Percentiles rank a stretch among this genome's conserved stretches.
phyloP scores from a whole-genome alignment of 2,888 invertebrate species.

The Panzeria rudis region DNA sequence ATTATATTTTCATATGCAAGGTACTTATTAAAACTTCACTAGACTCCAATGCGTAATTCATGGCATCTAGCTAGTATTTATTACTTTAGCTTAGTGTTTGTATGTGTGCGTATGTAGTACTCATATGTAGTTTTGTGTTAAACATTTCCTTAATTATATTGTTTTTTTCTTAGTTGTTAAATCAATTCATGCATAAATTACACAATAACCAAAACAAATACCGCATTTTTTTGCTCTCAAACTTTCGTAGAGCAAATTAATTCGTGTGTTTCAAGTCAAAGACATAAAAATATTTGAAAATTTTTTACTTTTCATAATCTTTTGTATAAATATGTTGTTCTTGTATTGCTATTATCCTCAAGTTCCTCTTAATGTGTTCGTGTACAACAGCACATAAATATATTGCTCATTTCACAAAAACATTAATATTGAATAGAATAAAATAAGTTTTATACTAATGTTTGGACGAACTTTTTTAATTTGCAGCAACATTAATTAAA shows the following conservation, averaged over 20 bases:
- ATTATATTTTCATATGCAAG: slow-evolving; percentile 17
- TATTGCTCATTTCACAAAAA: slow-evolving; percentile 19
- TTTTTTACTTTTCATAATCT: slow-evolving; percentile 31
- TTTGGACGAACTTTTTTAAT: not conserved
- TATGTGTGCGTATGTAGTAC: no score
- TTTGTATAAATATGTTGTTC: not conserved
- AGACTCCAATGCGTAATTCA: slow-evolving; percentile 52
- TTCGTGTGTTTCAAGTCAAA: slow-evolving; percentile 1
- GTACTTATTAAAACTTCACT: slow-evolving; percentile 2
- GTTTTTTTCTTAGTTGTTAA: slow-evolving; percentile 57
- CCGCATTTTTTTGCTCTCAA: not conserved
- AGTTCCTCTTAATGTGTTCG: not conserved
- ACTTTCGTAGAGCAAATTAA: not conserved
- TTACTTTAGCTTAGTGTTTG: not conserved
- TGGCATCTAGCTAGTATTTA: slow-evolving; percentile 7
- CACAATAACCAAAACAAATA: slow-evolving; percentile 37
- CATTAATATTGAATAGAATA: slow-evolving; percentile 38
- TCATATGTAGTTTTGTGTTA: slow-evolving; percentile 10
- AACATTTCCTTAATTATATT: slow-evolving; percentile 68
- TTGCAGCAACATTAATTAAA: not conserved
- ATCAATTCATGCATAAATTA: slow-evolving; percentile 67
- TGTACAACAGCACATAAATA: not conserved
- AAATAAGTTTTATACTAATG: not conserved
- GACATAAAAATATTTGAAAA: not conserved
- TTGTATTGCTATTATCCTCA: slow-evolving; percentile 40